Evolutionary conservation across 2,113 vertebrate species (phyloP).

Genomic region (Ardeotis arabs): DNA sequence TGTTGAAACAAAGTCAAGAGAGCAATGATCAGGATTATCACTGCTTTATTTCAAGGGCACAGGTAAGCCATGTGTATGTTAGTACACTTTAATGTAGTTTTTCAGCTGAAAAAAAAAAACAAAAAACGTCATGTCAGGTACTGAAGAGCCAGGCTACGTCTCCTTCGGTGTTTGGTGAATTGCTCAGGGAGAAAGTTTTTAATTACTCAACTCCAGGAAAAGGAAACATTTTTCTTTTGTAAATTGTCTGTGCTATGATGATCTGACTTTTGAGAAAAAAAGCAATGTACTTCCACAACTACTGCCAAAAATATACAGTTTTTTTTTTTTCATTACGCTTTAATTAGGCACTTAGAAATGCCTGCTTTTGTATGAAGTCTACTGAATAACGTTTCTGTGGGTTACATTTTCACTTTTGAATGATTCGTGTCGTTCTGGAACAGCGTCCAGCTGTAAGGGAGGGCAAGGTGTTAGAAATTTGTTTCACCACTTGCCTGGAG

Average conservation of each 20-base stretch:
- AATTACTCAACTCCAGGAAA: slow-evolving; percentile 10
- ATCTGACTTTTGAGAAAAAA: neutral
- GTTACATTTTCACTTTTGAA: slow-evolving; percentile 38
- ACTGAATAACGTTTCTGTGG: neutral
- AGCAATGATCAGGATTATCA: slow-evolving; percentile 21
- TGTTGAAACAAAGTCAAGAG: slow-evolving; percentile 48
- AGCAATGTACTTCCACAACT: neutral
- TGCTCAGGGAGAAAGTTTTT: slow-evolving; percentile 1
- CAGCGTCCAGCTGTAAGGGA: neutral
- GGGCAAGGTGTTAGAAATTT: slow-evolving; percentile 31
- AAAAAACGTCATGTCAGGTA: neutral
- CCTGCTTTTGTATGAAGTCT: neutral
- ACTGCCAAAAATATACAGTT: neutral
- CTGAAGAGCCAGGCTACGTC: neutral
- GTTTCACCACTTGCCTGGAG: neutral
- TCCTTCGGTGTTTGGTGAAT: neutral
- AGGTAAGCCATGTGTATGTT: neutral
- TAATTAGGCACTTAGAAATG: neutral
- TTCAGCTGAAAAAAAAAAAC: neutral
- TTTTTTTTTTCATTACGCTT: neutral
- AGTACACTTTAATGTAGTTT: neutral
- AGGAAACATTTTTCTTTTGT: slow-evolving; percentile 2
- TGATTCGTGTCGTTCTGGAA: neutral
- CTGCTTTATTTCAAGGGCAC: slow-evolving; percentile 21
- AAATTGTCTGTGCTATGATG: neutral